phyloP scores from a whole-genome alignment of 2,113 vertebrate species.

The Etheostoma spectabile region DNA sequence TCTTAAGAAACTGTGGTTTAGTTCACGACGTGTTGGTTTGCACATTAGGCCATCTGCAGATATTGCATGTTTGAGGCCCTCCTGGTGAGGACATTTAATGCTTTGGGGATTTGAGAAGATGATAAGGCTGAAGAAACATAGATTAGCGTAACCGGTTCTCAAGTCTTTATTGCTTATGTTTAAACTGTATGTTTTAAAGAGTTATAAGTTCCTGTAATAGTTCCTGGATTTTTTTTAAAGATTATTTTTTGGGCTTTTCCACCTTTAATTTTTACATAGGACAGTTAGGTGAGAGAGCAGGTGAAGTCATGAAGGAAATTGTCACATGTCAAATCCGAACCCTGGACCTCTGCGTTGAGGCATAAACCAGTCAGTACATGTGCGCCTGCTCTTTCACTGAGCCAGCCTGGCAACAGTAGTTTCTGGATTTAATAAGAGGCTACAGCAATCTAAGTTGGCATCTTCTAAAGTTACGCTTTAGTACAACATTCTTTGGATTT shows the following conservation, averaged over 20 bases:
- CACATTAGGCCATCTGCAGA: conserved; percentile 66
- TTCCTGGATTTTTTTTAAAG: not conserved
- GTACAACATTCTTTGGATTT: not conserved
- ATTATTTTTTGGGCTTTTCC: too few relatives aligned
- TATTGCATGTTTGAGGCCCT: conserved; percentile 47
- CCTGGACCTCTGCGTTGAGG: too few relatives aligned
- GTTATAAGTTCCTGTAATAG: not conserved
- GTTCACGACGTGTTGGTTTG: conserved; percentile 53
- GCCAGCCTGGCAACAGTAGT: not conserved
- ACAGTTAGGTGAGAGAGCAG: too few relatives aligned
- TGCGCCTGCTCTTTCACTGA: too few relatives aligned
- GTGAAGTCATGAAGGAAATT: too few relatives aligned
- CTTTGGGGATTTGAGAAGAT: conserved; percentile 11
- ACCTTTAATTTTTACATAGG: too few relatives aligned
- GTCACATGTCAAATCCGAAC: too few relatives aligned
- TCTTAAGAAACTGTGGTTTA: conserved; percentile 76
- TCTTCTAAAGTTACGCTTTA: not conserved
- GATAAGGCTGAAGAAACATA: not conserved
- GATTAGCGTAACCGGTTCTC: not conserved
- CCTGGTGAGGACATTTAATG: conserved; percentile 37
- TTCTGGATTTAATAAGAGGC: not conserved
- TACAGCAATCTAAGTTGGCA: not conserved
- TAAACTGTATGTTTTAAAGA: conserved; percentile 8
- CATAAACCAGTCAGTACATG: too few relatives aligned
- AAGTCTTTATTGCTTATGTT: not conserved